Evolutionary conservation across 2,113 vertebrate genomes (phyloP).

Genomic region (Halcyon malimbica): DNA sequence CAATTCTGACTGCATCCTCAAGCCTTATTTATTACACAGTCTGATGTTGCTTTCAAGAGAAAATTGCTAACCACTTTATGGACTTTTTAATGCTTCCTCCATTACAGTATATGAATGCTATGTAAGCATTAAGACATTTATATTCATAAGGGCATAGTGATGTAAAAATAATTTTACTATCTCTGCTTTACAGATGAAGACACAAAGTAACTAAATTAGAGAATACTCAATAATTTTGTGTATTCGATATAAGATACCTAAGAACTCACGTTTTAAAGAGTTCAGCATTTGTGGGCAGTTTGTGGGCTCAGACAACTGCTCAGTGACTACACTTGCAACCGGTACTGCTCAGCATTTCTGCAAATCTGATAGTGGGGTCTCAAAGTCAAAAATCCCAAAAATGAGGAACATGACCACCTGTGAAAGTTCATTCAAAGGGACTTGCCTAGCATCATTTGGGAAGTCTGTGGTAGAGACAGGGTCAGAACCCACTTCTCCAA

Average conservation of each 20-base stretch:
- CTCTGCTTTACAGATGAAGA: background rate
- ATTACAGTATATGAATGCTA: background rate
- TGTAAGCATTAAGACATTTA: background rate
- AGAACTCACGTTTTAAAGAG: background rate
- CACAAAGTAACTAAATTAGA: background rate
- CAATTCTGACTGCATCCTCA: background rate
- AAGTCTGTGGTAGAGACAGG: constrained; percentile 58
- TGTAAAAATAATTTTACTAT: background rate
- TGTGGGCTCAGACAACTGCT: background rate
- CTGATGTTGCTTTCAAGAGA: background rate
- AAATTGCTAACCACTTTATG: background rate
- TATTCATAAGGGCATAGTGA: background rate
- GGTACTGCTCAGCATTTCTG: constrained; percentile 47
- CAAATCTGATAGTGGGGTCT: background rate
- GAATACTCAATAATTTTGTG: background rate
- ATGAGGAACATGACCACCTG: constrained; percentile 69
- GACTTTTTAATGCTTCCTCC: background rate
- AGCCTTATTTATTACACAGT: background rate
- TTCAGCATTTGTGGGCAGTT: constrained; percentile 1
- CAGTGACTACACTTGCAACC: constrained; percentile 2
- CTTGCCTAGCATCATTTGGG: constrained; percentile 59
- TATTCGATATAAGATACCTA: background rate
- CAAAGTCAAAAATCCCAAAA: constrained; percentile 5
- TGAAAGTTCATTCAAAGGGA: constrained; percentile 46
- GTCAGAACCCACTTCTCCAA: constrained; percentile 66